Conservation (phyloP, 2,888 invertebrate genomes). For the Electrophaes corylata region DNA sequence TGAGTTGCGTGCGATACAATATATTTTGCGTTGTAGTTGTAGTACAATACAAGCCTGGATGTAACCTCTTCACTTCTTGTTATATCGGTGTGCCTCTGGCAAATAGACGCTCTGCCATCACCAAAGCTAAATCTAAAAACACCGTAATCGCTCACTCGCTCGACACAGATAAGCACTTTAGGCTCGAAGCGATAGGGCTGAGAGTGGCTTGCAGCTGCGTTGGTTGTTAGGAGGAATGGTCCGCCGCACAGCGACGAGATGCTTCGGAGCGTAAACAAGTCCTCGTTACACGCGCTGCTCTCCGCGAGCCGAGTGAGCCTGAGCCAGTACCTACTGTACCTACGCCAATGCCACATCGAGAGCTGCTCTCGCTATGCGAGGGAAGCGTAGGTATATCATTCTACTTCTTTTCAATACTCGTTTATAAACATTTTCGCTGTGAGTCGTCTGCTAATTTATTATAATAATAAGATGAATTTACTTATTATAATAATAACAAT, state of each 20-base stretch:
- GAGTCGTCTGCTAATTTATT: too few species aligned
- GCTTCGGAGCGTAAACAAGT: slow-evolving; percentile 6
- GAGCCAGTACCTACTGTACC: too few species aligned
- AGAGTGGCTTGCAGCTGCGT: not conserved
- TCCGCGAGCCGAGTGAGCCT: not conserved
- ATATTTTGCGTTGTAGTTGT: not conserved
- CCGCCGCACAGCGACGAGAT: not conserved
- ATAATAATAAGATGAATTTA: too few species aligned
- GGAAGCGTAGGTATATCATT: too few species aligned
- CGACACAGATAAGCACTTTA: not conserved
- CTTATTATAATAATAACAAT: too few species aligned
- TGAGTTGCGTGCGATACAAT: too few species aligned
- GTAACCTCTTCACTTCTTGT: slow-evolving; percentile 3
- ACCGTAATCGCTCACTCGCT: too few species aligned
- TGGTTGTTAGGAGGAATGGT: not conserved
- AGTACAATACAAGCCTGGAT: not conserved
- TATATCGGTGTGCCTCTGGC: slow-evolving; percentile 6
- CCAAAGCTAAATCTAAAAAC: not conserved
- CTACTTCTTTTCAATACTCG: too few species aligned
- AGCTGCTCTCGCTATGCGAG: too few species aligned
- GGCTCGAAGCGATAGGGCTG: not conserved
- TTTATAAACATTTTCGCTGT: too few species aligned
- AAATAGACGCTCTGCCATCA: slow-evolving; percentile 3
- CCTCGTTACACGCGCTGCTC: not conserved
- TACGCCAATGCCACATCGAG: too few species aligned